Percentiles rank a stretch among this genome's conserved stretches.
These are phyloP conservation scores for Eulithis prunata DNA, from an alignment of 2,888 invertebrate species.

Conservation along the genomic window DNA sequence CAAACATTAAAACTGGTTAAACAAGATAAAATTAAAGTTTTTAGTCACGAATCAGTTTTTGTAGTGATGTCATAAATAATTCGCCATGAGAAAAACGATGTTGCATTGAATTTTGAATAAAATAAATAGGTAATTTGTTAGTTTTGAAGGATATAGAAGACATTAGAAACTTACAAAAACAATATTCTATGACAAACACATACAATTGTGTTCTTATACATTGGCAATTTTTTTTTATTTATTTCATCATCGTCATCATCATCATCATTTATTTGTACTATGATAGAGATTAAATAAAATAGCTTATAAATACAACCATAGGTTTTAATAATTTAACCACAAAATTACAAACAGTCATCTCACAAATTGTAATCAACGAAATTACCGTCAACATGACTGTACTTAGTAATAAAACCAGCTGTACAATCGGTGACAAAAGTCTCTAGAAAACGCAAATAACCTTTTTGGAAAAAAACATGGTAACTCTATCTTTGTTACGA, in stretches of 20 bases:
- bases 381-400: slow-evolving; percentile 13
- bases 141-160: slow-evolving; percentile 18
- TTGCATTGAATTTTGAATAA: slow-evolving; percentile 31
- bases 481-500: too few species aligned
- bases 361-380: slow-evolving; percentile 28
- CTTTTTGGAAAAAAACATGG: too few species aligned
- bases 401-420: slow-evolving; percentile 2
- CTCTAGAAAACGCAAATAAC: too few species aligned
- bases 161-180: slow-evolving; percentile 1
- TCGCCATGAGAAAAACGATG: slow-evolving; percentile 36
- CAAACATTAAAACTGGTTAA: slow-evolving; percentile 27
- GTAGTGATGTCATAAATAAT: slow-evolving; percentile 34
- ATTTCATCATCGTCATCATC: too few species aligned
- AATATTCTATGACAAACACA: too few species aligned
- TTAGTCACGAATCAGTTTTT: slow-evolving; percentile 33
- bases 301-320: too few species aligned
- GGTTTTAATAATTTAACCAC: slow-evolving; percentile 27
- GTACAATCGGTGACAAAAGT: slow-evolving; percentile 11
- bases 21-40: slow-evolving; percentile 27
- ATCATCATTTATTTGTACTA: too few species aligned
- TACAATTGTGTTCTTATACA: too few species aligned
- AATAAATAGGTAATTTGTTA: slow-evolving; percentile 17
- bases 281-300: too few species aligned
- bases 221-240: too few species aligned
- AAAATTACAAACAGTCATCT: slow-evolving; percentile 23